These are phyloP conservation scores for Knipowitschia caucasica DNA, from an alignment of 2,797 vertebrate genomes.

Conservation along the genomic window DNA sequence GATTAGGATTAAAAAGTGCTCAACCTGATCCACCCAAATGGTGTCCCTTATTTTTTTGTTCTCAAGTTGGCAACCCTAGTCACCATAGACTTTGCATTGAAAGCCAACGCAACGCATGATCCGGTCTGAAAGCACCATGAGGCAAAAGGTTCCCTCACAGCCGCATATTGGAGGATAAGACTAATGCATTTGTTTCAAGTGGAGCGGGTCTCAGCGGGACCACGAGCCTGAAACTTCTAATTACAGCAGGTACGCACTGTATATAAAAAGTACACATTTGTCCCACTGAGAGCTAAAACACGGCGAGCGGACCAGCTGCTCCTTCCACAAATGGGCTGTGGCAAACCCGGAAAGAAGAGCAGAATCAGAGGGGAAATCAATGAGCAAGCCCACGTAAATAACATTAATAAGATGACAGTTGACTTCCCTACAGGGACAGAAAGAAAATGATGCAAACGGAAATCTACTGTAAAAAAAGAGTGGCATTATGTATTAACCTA, in stretches of 20 bases:
- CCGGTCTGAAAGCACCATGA: too few relatives aligned
- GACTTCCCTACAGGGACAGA: neutral
- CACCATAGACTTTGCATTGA: too few relatives aligned
- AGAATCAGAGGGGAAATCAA: slow-evolving; percentile 6
- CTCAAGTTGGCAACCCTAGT: too few relatives aligned
- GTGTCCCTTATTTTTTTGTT: too few relatives aligned
- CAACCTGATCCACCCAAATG: too few relatives aligned
- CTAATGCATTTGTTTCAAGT: slow-evolving; percentile 55
- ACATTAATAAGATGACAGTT: slow-evolving; percentile 6
- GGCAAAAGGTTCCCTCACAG: too few relatives aligned
- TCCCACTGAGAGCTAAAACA: slow-evolving; percentile 27
- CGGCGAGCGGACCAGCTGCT: slow-evolving; percentile 32
- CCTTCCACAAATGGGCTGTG: slow-evolving; percentile 26
- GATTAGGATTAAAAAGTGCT: too few relatives aligned
- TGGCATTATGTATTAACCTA: slow-evolving; percentile 15
- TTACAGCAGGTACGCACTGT: slow-evolving; percentile 47
- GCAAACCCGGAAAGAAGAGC: slow-evolving; percentile 20
- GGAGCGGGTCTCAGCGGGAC: slow-evolving; percentile 61
- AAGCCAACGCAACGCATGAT: too few relatives aligned
- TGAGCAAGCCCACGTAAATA: slow-evolving; percentile 22
- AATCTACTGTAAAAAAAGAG: neutral
- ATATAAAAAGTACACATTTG: slow-evolving; percentile 33
- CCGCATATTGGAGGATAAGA: slow-evolving; percentile 21
- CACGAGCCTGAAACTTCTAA: slow-evolving; percentile 49
- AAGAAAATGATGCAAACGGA: neutral